Conservation (phyloP, 2,888 invertebrate species). For the Drosophila merina region DNA sequence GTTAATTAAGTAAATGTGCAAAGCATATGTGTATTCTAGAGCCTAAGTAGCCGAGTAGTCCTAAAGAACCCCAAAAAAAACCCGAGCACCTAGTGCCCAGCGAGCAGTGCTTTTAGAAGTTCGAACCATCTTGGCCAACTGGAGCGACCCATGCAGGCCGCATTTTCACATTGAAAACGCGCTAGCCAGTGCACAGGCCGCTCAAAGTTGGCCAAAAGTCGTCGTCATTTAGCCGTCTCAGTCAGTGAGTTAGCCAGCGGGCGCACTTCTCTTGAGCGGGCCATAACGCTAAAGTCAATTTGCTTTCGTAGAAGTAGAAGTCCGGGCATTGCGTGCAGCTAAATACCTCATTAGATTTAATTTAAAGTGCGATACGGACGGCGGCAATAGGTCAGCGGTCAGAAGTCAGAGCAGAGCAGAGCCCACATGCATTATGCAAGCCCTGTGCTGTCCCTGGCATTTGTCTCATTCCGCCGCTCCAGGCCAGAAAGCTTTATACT, state of each 20-base stretch:
- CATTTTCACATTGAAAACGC: slow-evolving; percentile 74
- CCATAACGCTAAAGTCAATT: slow-evolving; percentile 76
- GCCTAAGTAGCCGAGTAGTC: slow-evolving; percentile 35
- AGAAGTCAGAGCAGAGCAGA: slow-evolving; percentile 18
- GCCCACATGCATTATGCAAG: slow-evolving; percentile 34
- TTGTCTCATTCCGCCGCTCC: slow-evolving; percentile 25
- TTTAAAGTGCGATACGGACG: slow-evolving; percentile 50
- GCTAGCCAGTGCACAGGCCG: slow-evolving; percentile 55
- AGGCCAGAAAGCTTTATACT: slow-evolving; percentile 66
- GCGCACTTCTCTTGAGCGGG: slow-evolving; percentile 19
- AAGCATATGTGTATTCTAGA: slow-evolving; percentile 57
- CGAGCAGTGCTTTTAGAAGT: slow-evolving; percentile 25
- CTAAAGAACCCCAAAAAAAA: not conserved
- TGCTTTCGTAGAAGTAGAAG: slow-evolving; percentile 58
- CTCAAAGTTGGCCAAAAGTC: slow-evolving; percentile 26
- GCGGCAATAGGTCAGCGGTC: slow-evolving; percentile 34
- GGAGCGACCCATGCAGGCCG: slow-evolving; percentile 35
- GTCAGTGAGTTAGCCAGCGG: slow-evolving; percentile 26
- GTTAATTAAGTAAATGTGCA: slow-evolving; percentile 72
- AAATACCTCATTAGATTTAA: slow-evolving; percentile 82
- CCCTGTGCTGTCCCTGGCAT: slow-evolving; percentile 35
- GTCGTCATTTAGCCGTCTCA: not conserved
- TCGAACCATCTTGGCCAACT: slow-evolving; percentile 28
- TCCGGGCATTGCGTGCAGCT: slow-evolving; percentile 75
- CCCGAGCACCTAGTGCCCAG: slow-evolving; percentile 59